Conservation (phyloP, 2,113 vertebrate species). For the Cnemophilus loriae region DNA sequence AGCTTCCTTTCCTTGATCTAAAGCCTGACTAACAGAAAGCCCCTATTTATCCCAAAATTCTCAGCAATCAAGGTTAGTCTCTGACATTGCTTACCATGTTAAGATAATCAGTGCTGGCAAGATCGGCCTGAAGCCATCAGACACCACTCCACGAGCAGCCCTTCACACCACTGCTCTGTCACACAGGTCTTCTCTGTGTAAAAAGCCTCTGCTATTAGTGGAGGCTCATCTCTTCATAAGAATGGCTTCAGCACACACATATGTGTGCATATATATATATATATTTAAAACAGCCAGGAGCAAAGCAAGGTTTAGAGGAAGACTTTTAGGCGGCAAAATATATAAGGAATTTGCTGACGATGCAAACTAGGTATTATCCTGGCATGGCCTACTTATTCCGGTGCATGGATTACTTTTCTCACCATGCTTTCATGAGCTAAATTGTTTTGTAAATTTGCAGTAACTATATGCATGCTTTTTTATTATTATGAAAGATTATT, state of each 20-base stretch:
- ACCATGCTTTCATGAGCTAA: background rate
- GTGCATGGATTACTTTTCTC: background rate
- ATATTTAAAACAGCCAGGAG: background rate
- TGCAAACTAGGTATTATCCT: background rate
- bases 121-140: background rate
- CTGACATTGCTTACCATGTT: background rate
- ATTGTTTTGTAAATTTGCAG: background rate
- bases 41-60: background rate
- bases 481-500: background rate
- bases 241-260: background rate
- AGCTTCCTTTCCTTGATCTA: background rate
- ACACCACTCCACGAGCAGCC: background rate
- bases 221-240: background rate
- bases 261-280: background rate
- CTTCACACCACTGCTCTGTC: background rate
- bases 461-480: background rate
- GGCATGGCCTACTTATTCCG: background rate
- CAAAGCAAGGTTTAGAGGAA: background rate
- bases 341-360: background rate
- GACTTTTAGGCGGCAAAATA: background rate
- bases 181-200: background rate
- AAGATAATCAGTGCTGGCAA: background rate
- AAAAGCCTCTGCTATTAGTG: background rate
- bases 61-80: background rate
- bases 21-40: background rate